Percentiles rank a stretch among this genome's conserved stretches.
Conservation (phyloP, 2,113 vertebrate species). For the Seriola quinqueradiata region DNA sequence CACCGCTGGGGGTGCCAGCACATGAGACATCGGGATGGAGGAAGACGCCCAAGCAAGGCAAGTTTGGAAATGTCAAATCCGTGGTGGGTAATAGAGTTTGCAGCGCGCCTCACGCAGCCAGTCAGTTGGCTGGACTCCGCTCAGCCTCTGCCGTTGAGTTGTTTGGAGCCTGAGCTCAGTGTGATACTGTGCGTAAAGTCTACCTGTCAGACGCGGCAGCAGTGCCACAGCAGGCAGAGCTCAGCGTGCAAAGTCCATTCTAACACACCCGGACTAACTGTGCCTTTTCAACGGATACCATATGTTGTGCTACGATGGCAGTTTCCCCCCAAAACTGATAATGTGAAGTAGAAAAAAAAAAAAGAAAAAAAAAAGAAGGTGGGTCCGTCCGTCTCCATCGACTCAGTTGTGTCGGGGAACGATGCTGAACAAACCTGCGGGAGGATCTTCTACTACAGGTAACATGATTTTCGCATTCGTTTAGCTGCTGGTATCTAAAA, state of each 20-base stretch:
- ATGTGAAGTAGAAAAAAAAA: slow-evolving; percentile 52
- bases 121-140: slow-evolving; percentile 49
- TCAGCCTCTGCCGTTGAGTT: slow-evolving; percentile 51
- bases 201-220: slow-evolving; percentile 62
- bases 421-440: slow-evolving; percentile 69
- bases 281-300: slow-evolving; percentile 25
- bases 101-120: slow-evolving; percentile 60
- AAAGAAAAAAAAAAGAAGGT: neutral
- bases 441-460: slow-evolving; percentile 71
- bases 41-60: slow-evolving; percentile 23
- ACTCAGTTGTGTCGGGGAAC: slow-evolving; percentile 66
- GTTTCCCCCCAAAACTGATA: slow-evolving; percentile 36
- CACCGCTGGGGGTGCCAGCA: slow-evolving; percentile 19
- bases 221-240: slow-evolving; percentile 54
- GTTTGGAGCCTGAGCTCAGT: slow-evolving; percentile 56
- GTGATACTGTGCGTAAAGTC: slow-evolving; percentile 74
- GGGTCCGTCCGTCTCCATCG: slow-evolving; percentile 51
- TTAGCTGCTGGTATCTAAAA: neutral
- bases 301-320: slow-evolving; percentile 14
- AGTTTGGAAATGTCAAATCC: slow-evolving; percentile 48
- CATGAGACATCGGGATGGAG: slow-evolving; percentile 6
- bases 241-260: slow-evolving; percentile 46
- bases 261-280: slow-evolving; percentile 36
- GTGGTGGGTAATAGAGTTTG: slow-evolving; percentile 36
- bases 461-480: slow-evolving; percentile 34